Evolutionary conservation across 2,888 invertebrate genomes (phyloP).

Genomic region (Oscheius sp.): DNA sequence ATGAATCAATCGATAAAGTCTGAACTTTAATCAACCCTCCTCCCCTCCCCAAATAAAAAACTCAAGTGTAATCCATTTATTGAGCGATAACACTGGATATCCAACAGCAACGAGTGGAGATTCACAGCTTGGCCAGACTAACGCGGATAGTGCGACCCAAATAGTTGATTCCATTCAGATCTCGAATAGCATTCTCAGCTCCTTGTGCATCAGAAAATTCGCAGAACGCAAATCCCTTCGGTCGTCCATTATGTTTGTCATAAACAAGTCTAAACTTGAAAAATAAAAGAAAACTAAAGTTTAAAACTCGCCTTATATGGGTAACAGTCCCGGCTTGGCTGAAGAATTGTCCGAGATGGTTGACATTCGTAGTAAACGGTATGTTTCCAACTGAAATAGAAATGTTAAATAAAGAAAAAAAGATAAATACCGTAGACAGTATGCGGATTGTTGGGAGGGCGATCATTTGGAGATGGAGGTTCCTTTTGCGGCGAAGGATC

Average conservation of each 20-base stretch:
- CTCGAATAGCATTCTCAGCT: conserved; percentile 63
- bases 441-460: no score
- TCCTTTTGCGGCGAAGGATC: no score
- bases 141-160: conserved; percentile 68
- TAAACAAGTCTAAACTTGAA: conserved; percentile 64
- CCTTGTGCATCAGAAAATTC: conserved; percentile 65
- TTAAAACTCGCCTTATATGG: conserved; percentile 49
- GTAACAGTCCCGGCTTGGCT: conserved; percentile 59
- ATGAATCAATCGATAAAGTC: no score
- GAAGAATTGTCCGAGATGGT: conserved; percentile 65
- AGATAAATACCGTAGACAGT: no score
- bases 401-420: no score
- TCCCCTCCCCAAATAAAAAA: no score
- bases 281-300: no score
- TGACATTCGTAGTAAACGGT: conserved; percentile 63
- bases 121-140: conserved; percentile 64
- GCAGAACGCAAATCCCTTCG: conserved; percentile 69
- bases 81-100: no score
- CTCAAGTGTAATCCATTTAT: no score
- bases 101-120: no score
- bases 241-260: conserved; percentile 66
- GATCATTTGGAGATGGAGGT: no score
- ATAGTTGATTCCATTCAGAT: conserved; percentile 61
- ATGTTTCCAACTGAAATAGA: conserved; percentile 76
- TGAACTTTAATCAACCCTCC: no score